Percentiles rank a stretch among this genome's conserved stretches.
Conservation (phyloP, 2,888 invertebrate species). For the Drosophila kanekoi region DNA sequence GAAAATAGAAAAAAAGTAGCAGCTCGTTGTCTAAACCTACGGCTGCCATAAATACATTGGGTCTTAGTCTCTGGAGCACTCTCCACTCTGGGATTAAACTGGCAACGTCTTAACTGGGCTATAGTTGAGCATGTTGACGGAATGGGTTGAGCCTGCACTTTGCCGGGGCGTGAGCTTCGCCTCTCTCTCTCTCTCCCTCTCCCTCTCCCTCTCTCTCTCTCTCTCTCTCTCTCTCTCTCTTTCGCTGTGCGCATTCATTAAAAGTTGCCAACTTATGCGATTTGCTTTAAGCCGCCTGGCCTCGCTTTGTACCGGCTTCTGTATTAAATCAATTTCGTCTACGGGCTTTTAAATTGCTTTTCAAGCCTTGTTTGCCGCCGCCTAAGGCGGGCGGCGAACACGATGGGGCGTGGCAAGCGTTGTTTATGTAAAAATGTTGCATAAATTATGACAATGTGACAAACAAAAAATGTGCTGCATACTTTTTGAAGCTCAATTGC, state of each 20-base stretch:
- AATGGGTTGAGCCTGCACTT: conserved; percentile 11
- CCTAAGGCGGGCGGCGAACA: not conserved
- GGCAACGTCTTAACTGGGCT: conserved; percentile 71
- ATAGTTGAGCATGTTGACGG: conserved; percentile 48
- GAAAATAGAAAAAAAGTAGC: conserved; percentile 7
- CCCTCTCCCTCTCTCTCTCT: not conserved
- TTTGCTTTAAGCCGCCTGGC: conserved; percentile 63
- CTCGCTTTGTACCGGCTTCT: not conserved
- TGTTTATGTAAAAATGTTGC: conserved; percentile 58
- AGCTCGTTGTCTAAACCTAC: conserved; percentile 57
- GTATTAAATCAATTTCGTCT: conserved; percentile 55
- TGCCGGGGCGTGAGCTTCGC: conserved; percentile 10
- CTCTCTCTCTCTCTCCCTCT: not conserved
- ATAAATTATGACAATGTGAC: conserved; percentile 49
- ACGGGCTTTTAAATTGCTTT: conserved; percentile 43
- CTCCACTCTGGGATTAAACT: conserved; percentile 75
- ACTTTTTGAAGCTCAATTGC: conserved; percentile 61
- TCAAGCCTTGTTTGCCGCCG: conserved; percentile 19
- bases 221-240: not conserved
- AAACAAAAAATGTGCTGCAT: conserved; percentile 60
- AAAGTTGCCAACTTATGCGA: conserved; percentile 74
- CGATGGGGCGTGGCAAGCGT: conserved; percentile 25
- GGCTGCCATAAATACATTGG: conserved; percentile 71
- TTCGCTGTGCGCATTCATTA: conserved; percentile 56
- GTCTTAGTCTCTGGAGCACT: conserved; percentile 69